Base-by-base conservation (phyloP, 2,888 invertebrate genomes). In the Ormyrus thymus region DNA sequence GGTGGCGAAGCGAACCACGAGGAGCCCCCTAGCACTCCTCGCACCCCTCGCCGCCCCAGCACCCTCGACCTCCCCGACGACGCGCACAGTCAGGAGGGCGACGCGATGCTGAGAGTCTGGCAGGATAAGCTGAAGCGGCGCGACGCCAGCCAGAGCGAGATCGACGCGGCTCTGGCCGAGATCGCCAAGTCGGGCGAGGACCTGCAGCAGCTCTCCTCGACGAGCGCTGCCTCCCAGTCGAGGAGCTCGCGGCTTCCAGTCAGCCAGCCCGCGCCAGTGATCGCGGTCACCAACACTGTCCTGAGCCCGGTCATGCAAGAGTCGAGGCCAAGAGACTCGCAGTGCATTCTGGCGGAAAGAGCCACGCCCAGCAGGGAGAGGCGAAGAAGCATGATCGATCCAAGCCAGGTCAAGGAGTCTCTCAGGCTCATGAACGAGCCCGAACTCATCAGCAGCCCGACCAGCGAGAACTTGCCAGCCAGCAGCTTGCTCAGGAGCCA, bases 41-140 rank as follows among this genome's bases (percentile, higher is more conserved):
- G 7, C 82, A 53, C 85, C 79, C 85, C 79, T 6, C 86, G 86
- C 56, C 83, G 89, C 4, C 89, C 89, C 7, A 88, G 81, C 13
- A 88, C 85, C 0, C 73, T 89, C 4, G 73, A 85, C 0, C 75
- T 89, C 5, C 81, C 83, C 9, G 29, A 29, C 29, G 29, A 29
- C 0, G 29, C 29, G 2, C 87, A 90, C 3, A 29, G 29, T 29
- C 84, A 89, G 6, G 85, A 92, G 7, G 81, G 83, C 7, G 90
- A 87, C 78, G 77, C 85, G 29, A 85, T 89, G 88, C 88, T 95
- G 55, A 93, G 93, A 84, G 92, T 92, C 76, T 95, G 95, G 95
- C 94, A 95, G 86, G 94, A 94, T 72, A 92, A 94, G 88, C 89
- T 94, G 68, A 94, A 94, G 87, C 89, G 87, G 53, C 80, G 79